Evolutionary conservation across 1,140 invertebrate species (phyloP).

Genomic region (Bombus soroeensis): DNA sequence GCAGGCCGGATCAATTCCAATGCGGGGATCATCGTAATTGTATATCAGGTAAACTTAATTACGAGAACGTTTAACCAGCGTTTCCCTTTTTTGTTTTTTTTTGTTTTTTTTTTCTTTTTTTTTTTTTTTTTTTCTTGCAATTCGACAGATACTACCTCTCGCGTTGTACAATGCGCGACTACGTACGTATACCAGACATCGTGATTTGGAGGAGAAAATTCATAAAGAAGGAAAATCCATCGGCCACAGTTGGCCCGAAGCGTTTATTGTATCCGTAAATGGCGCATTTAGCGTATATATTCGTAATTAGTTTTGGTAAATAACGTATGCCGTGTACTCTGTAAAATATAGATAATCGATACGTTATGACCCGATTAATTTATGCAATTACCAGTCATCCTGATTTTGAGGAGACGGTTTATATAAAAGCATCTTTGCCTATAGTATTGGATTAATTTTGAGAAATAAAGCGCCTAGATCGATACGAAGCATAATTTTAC

Average conservation of each 20-base stretch:
- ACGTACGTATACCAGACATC: not conserved
- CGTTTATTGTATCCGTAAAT: not conserved
- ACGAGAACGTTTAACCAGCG: not conserved
- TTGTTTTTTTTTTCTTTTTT: no score
- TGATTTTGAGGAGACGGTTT: not conserved
- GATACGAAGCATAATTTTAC: no score
- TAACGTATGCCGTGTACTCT: no score
- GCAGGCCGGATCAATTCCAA: slow-evolving; percentile 92
- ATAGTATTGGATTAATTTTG: not conserved
- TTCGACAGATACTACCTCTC: no score
- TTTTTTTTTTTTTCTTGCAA: no score
- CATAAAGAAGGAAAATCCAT: not conserved
- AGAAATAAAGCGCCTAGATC: no score
- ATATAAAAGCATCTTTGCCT: not conserved
- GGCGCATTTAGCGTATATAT: not conserved
- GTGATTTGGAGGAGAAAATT: not conserved
- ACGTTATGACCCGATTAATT: not conserved
- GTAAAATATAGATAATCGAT: not conserved
- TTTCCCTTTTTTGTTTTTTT: not conserved
- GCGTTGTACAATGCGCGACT: not conserved
- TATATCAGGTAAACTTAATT: slow-evolving; percentile 84
- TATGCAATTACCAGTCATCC: not conserved
- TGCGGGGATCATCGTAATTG: slow-evolving; percentile 91
- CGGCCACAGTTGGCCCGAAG: not conserved
- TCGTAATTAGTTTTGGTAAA: no score